These are phyloP conservation scores for Pogoniulus pusillus DNA, from an alignment of 2,797 vertebrate species.

Conservation along the genomic window DNA sequence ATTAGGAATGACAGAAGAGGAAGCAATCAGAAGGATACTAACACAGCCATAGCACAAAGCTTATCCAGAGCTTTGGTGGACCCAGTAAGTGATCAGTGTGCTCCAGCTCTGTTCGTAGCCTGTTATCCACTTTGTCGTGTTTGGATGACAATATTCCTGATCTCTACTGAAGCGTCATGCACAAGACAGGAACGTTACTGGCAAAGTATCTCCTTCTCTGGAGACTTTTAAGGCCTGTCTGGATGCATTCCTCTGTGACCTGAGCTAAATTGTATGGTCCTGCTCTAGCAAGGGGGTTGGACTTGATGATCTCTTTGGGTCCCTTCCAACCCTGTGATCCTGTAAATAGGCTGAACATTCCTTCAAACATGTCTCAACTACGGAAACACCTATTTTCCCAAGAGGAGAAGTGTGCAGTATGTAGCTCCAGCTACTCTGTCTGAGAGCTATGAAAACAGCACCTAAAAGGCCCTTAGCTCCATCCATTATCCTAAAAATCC, in stretches of 20 bases:
- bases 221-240: too few relatives aligned
- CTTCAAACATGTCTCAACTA: conserved; percentile 15
- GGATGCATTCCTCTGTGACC: too few relatives aligned
- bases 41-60: neutral
- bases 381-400: neutral
- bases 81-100: neutral
- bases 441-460: neutral
- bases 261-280: too few relatives aligned
- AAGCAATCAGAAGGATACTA: neutral
- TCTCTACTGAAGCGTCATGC: neutral
- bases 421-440: neutral
- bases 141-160: neutral
- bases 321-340: too few relatives aligned
- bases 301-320: too few relatives aligned
- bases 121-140: neutral
- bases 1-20: neutral
- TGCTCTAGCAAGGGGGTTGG: too few relatives aligned
- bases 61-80: neutral
- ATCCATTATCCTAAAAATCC: neutral
- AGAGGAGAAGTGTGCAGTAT: neutral
- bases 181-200: neutral
- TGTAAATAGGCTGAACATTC: neutral
- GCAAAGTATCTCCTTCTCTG: neutral
- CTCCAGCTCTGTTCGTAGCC: neutral
- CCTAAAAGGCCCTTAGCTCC: neutral